These are phyloP conservation scores for Molossus alvarezi DNA, from an alignment of 2,797 vertebrate genomes.

Conservation along the genomic window DNA sequence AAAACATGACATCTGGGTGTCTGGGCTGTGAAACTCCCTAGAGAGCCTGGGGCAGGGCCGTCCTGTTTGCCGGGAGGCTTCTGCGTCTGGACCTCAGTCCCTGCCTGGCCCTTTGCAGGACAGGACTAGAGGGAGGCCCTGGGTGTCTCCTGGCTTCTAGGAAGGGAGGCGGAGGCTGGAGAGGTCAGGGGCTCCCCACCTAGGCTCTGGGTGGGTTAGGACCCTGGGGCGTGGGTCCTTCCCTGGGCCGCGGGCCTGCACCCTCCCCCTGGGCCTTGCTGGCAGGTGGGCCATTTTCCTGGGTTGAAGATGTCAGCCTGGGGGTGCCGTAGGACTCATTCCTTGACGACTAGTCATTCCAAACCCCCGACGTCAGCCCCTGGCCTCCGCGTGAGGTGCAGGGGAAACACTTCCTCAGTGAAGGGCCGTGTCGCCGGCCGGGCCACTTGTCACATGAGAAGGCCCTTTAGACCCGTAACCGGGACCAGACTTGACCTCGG, in stretches of 20 bases:
- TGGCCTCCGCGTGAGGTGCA: accelerated
- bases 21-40: accelerated
- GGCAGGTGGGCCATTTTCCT: conserved; percentile 87
- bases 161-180: not conserved
- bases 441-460: conserved; percentile 80
- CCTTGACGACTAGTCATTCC: not conserved
- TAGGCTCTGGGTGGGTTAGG: not conserved
- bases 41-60: not conserved
- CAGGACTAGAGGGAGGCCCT: not conserved
- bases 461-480: conserved; percentile 87
- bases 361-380: accelerated
- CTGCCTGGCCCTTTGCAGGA: not conserved
- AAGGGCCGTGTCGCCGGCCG: conserved; percentile 83
- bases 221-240: not conserved
- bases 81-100: not conserved
- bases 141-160: not conserved
- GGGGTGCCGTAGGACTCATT: conserved; percentile 39
- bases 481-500: conserved; percentile 81
- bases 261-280: not conserved
- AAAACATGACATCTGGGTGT: not conserved
- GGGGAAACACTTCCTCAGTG: conserved; percentile 82
- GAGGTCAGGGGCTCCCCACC: not conserved
- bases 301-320: not conserved
- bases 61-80: not conserved
- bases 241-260: not conserved